Evolutionary conservation across 2,888 invertebrate genomes (phyloP).

Genomic region (Toxonevra muliebris): DNA sequence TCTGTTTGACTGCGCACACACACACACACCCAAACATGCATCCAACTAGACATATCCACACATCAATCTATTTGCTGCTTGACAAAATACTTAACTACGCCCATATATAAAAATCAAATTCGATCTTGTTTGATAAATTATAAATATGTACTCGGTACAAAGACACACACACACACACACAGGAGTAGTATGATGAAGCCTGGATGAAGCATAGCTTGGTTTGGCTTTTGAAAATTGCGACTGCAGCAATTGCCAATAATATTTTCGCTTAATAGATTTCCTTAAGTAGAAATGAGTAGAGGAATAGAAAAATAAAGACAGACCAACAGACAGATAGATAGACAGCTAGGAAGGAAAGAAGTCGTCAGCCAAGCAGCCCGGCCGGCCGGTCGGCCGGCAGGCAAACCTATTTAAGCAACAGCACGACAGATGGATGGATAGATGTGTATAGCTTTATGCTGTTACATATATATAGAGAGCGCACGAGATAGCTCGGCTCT

Average conservation of each 20-base stretch:
- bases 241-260: neutral
- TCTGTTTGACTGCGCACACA: conserved; percentile 11
- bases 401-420: too few relatives aligned
- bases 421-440: too few relatives aligned
- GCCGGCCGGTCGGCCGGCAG: neutral
- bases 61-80: conserved; percentile 21
- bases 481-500: too few relatives aligned
- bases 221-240: too few relatives aligned
- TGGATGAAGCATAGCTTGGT: too few relatives aligned
- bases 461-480: too few relatives aligned
- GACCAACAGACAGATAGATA: conserved; percentile 44
- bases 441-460: too few relatives aligned
- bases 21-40: neutral
- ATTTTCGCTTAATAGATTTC: conserved; percentile 32
- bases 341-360: conserved; percentile 46
- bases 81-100: conserved; percentile 31
- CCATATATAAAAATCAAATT: conserved; percentile 1
- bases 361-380: neutral
- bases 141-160: too few relatives aligned
- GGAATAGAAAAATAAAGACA: conserved; percentile 39
- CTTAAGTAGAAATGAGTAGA: conserved; percentile 21
- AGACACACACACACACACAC: too few relatives aligned
- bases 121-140: too few relatives aligned
- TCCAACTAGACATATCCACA: conserved; percentile 5
- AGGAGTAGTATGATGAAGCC: too few relatives aligned